Evolutionary conservation across 2,113 vertebrate species (phyloP), one percentile per base, ranked within the genome.

Genomic region (Rhipidura dahli): DNA sequence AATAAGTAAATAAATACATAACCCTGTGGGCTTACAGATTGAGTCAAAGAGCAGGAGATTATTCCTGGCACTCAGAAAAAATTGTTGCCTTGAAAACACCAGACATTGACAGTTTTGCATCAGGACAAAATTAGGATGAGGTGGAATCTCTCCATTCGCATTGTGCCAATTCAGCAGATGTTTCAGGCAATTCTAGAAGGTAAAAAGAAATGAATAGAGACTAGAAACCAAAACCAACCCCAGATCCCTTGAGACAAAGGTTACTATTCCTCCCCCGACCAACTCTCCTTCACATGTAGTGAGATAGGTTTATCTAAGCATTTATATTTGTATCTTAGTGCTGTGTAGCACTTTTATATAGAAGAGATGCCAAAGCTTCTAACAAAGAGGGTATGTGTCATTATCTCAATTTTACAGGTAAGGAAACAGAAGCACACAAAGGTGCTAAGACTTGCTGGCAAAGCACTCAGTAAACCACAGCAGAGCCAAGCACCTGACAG

Each of bases 11-110:
- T 94, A 96, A 89, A 76, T 85, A 75, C 92, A 75, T 95, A 97
- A 94, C 85, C 89, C 93, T 23, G 22, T 95, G 88, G 94, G 86
- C 44, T 97, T 96, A 90, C 64, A 90, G 94, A 96, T 53, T 19
- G 73, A 97, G 90, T 94, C 94, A 96, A 95, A 96, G 93, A 97
- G 75, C 83, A 89, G 78, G 77, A 88, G 85, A 93, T 96, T 95
- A 77, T 89, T 91, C 77, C 68, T 90, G 95, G 97, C 96, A 95
- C 92, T 98, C 90, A 83, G 68, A 95, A 94, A 85, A 78, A 93
- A 96, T 12, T 9, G 7, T 85, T 93, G 91, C 89, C 72, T 97
- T 97, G 92, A 96, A 96, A 96, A 94, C 87, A 94, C 83, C 83
- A 95, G 78, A 83, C 81, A 83, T 78, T 95, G 91, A 97, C 87